Percentiles rank a stretch among this genome's conserved stretches.
These are phyloP conservation scores for Dascillus cervinus DNA, from an alignment of 2,888 invertebrate species.

Conservation along the genomic window DNA sequence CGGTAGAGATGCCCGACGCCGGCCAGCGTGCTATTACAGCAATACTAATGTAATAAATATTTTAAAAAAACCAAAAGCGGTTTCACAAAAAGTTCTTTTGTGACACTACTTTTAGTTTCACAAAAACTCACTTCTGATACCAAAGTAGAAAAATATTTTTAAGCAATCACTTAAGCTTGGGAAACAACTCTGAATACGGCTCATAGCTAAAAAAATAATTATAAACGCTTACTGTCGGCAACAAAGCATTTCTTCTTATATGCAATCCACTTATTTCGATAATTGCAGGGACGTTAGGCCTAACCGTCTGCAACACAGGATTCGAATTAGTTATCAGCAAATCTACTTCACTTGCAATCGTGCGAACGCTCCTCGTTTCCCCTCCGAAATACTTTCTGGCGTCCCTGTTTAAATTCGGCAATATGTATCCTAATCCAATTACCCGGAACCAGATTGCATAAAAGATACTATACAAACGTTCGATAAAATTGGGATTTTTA, in stretches of 20 bases:
- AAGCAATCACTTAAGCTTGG: too few species aligned
- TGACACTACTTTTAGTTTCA: too few species aligned
- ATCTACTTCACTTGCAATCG: constrained; percentile 28
- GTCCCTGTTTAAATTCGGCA: constrained; percentile 14
- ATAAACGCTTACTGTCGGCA: constrained; percentile 24
- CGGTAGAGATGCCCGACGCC: too few species aligned
- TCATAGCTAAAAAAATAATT: too few species aligned
- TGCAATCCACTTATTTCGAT: constrained; percentile 31
- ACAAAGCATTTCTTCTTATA: constrained; percentile 17
- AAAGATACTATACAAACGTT: constrained; percentile 20
- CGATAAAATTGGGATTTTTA: constrained; percentile 24
- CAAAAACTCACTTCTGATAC: too few species aligned
- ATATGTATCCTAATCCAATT: neutral
- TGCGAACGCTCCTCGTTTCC: constrained; percentile 22
- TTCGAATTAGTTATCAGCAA: constrained; percentile 33
- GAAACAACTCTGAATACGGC: too few species aligned
- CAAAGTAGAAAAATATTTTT: too few species aligned
- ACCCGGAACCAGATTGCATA: neutral
- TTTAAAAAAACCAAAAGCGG: too few species aligned
- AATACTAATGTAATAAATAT: too few species aligned
- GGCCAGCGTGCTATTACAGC: too few species aligned
- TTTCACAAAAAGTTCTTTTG: too few species aligned
- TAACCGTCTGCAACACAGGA: constrained; percentile 29
- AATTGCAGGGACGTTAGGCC: constrained; percentile 31
- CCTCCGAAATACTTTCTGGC: constrained; percentile 29